Percentiles rank a stretch among this genome's conserved stretches.
phyloP scores from a whole-genome alignment of 2,113 vertebrate species.

The Synchiropus splendidus region DNA sequence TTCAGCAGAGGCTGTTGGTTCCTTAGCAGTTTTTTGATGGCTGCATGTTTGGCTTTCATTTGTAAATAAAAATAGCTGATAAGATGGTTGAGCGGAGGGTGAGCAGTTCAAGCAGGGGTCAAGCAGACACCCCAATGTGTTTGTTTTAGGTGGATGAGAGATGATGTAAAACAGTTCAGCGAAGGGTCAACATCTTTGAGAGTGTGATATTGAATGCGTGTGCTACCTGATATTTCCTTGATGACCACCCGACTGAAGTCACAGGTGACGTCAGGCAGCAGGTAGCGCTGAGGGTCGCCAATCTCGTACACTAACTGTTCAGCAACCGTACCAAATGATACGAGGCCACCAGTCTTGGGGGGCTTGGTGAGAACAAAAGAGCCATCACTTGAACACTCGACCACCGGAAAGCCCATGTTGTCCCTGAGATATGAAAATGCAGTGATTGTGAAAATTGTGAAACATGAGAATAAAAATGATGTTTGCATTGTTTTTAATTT shows the following conservation, averaged over 20 bases:
- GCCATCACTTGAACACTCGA: constrained; percentile 73
- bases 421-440: constrained; percentile 60
- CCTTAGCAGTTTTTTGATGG: constrained; percentile 1
- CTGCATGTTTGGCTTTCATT: constrained; percentile 12
- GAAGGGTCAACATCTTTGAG: constrained; percentile 4
- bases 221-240: constrained; percentile 72
- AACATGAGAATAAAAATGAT: too few species aligned
- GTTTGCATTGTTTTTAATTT: too few species aligned
- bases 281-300: constrained; percentile 69
- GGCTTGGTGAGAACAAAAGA: constrained; percentile 74
- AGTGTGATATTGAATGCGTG: constrained; percentile 4
- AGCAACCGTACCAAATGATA: constrained; percentile 74
- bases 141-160: constrained; percentile 25
- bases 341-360: constrained; percentile 67
- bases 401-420: constrained; percentile 77
- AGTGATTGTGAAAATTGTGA: too few species aligned
- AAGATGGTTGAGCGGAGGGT: constrained; percentile 5
- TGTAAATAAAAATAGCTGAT: constrained; percentile 12
- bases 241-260: constrained; percentile 78
- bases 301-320: constrained; percentile 83
- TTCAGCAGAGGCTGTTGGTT: constrained; percentile 5
- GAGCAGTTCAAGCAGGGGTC: constrained; percentile 14
- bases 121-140: constrained; percentile 7
- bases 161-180: constrained; percentile 72
- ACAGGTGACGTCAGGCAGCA: constrained; percentile 78